These are phyloP conservation scores for Pristionchus pacificus DNA, from an alignment of 1,140 invertebrate species.

Conservation along the genomic window DNA sequence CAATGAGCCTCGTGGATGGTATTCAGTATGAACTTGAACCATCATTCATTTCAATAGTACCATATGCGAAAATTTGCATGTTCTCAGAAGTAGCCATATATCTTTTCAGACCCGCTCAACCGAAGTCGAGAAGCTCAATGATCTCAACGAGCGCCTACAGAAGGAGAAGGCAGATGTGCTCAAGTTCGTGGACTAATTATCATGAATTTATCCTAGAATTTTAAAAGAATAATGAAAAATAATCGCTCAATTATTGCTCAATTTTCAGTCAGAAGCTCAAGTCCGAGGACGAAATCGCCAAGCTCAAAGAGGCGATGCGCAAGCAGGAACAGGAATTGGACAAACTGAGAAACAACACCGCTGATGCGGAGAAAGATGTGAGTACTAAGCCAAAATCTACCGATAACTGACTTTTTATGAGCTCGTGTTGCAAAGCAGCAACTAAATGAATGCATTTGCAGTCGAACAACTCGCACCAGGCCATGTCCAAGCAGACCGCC, in stretches of 20 bases:
- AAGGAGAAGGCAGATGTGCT: slow-evolving; percentile 51
- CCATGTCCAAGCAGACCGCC: slow-evolving; percentile 43
- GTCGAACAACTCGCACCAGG: slow-evolving; percentile 45
- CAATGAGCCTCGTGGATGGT: no score
- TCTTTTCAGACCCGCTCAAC: slow-evolving; percentile 31
- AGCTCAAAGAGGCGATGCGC: slow-evolving; percentile 52
- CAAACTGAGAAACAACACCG: slow-evolving; percentile 47
- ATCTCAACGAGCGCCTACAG: slow-evolving; percentile 52
- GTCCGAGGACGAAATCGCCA: slow-evolving; percentile 41
- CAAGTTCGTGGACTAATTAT: slow-evolving; percentile 35
- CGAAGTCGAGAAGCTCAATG: slow-evolving; percentile 51
- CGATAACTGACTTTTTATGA: no score
- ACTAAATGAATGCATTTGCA: no score
- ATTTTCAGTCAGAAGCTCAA: slow-evolving; percentile 53
- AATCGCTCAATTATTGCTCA: background rate
- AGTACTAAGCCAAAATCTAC: no score
- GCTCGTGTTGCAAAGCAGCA: no score
- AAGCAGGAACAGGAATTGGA: slow-evolving; percentile 54
- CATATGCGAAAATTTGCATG: no score
- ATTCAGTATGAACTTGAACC: no score
- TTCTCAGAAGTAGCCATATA: no score
- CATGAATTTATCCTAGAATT: no score
- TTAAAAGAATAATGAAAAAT: no score
- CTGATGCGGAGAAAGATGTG: slow-evolving; percentile 31
- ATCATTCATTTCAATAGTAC: no score